Conservation (phyloP, 2,888 invertebrate species). For the Drosophila borealis region DNA sequence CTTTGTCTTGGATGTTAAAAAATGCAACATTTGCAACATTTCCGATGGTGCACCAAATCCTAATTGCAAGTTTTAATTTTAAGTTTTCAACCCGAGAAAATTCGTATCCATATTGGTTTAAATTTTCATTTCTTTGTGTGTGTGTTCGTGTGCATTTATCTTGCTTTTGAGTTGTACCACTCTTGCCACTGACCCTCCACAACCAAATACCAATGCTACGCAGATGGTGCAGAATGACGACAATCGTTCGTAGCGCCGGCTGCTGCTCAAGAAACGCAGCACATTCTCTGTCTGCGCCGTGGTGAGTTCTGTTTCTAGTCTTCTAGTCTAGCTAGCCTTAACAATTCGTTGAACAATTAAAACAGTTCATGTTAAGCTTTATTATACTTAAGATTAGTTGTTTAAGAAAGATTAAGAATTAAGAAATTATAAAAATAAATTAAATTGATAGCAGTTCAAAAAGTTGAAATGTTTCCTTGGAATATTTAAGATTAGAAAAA, state of each 20-base stretch:
- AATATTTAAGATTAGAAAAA: too few species aligned
- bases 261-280: conserved; percentile 94
- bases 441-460: conserved; percentile 48
- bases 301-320: conserved; percentile 79
- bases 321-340: conserved; percentile 29
- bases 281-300: conserved; percentile 95
- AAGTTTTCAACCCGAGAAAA: conserved; percentile 1
- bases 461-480: background rate
- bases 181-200: conserved; percentile 56
- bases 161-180: conserved; percentile 76
- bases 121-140: conserved; percentile 12
- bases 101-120: background rate
- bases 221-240: conserved; percentile 89
- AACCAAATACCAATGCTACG: conserved; percentile 84
- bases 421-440: conserved; percentile 53
- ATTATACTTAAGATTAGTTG: conserved; percentile 42
- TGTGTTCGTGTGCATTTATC: conserved; percentile 21
- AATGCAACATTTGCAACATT: too few species aligned
- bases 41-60: conserved; percentile 51
- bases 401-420: conserved; percentile 50
- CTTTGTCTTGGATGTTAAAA: conserved; percentile 3
- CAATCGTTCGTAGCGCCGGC: conserved; percentile 91
- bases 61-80: conserved; percentile 29
- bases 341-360: conserved; percentile 5
- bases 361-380: conserved; percentile 54